Percentiles rank a stretch among this genome's conserved stretches.
These are phyloP conservation scores for Micromys minutus DNA, from an alignment of 2,113 vertebrate genomes.

Conservation along the genomic window DNA sequence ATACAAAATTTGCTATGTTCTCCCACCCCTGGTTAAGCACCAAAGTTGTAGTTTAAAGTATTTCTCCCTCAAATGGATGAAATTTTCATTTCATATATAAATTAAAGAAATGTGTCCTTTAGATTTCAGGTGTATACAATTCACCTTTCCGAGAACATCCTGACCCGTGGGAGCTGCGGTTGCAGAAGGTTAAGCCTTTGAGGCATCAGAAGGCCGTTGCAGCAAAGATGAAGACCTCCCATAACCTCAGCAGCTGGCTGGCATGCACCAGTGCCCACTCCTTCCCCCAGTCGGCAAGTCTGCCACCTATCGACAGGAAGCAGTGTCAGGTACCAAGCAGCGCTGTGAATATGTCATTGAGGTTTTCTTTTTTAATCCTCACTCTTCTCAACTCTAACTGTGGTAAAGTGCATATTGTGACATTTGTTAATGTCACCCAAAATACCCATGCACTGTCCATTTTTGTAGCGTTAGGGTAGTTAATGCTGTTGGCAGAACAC, in stretches of 20 bases:
- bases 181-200: conserved; percentile 88
- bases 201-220: conserved; percentile 55
- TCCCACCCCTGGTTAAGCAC: neutral
- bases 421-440: neutral
- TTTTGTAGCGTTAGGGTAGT: neutral
- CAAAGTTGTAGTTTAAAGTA: neutral
- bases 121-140: conserved; percentile 95
- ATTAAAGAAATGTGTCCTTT: neutral
- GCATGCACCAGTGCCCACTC: conserved; percentile 70
- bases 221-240: conserved; percentile 31
- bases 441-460: neutral
- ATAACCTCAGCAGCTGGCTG: conserved; percentile 73
- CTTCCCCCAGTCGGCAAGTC: conserved; percentile 74
- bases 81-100: neutral
- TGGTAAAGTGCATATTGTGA: neutral
- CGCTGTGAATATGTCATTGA: neutral
- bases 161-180: conserved; percentile 91
- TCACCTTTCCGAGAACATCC: conserved; percentile 91
- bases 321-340: conserved; percentile 89
- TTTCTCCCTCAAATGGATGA: neutral
- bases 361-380: neutral
- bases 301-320: conserved; percentile 88
- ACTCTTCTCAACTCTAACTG: neutral
- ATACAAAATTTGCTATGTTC: neutral
- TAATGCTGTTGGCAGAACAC: neutral